phyloP scores from a whole-genome alignment of 2,888 invertebrate species.

The Theretra japonica region DNA sequence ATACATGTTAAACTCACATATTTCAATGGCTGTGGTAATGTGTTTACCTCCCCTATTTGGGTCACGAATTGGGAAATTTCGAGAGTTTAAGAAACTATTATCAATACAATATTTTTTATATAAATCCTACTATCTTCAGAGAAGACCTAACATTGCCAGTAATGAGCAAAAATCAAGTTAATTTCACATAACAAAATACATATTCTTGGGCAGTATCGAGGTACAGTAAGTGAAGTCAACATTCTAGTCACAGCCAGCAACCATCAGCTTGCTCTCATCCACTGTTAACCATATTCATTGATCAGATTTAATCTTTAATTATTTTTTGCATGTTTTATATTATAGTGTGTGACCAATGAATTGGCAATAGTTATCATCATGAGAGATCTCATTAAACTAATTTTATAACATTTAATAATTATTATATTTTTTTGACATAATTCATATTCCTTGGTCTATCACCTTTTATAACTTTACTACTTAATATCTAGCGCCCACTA shows the following conservation, averaged over 20 bases:
- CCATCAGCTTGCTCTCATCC: slow-evolving; percentile 9
- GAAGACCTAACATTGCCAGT: neutral
- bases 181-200: too few species aligned
- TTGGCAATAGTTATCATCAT: too few species aligned
- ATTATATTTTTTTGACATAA: neutral
- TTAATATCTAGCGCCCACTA: neutral
- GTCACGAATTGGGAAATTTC: too few species aligned
- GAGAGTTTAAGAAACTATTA: too few species aligned
- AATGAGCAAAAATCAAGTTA: too few species aligned
- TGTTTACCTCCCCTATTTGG: too few species aligned
- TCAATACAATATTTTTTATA: too few species aligned
- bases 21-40: too few species aligned
- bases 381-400: neutral
- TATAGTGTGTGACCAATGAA: neutral
- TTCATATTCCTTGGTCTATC: neutral
- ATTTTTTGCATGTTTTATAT: slow-evolving; percentile 22
- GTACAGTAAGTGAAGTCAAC: slow-evolving; percentile 6
- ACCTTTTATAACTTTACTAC: neutral
- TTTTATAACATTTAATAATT: neutral
- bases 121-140: neutral
- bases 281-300: slow-evolving; percentile 19
- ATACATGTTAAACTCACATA: too few species aligned
- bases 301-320: neutral
- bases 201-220: neutral
- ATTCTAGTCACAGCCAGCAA: neutral